A percentile compares a stretch with the other conserved stretches of the same genome.
These are phyloP conservation scores for Incurvaria masculella DNA, from an alignment of 2,888 invertebrate species.

Conservation along the genomic window DNA sequence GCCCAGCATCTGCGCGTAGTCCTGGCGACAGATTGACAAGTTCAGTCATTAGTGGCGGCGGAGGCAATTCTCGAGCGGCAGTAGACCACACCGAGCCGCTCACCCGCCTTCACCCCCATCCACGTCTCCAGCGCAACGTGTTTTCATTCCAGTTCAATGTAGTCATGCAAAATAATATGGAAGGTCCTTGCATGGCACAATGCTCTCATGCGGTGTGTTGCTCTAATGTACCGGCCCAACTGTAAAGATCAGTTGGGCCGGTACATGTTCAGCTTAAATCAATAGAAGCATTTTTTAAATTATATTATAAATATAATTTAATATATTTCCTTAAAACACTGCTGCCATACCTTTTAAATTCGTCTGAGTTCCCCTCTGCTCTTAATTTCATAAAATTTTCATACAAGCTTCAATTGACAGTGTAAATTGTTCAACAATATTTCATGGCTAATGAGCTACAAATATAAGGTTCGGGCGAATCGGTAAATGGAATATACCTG, in stretches of 20 bases:
- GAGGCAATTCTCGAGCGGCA: not conserved
- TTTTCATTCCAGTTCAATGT: not conserved
- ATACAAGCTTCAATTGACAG: not conserved
- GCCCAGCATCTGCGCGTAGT: slow-evolving; percentile 54
- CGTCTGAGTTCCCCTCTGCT: not conserved
- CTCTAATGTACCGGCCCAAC: not conserved
- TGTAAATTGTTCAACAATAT: not conserved
- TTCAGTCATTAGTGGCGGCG: slow-evolving; percentile 1
- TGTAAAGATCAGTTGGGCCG: not conserved
- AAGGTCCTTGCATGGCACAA: no score
- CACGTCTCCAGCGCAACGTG: no score
- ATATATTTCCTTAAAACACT: not conserved
- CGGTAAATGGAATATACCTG: no score
- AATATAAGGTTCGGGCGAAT: no score
- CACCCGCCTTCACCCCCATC: no score
- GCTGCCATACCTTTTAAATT: not conserved
- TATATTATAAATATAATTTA: not conserved
- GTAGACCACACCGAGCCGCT: no score
- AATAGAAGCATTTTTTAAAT: not conserved
- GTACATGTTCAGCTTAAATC: not conserved
- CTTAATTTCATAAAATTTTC: not conserved
- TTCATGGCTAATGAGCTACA: not conserved
- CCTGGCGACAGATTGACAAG: slow-evolving; percentile 34
- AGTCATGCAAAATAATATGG: not conserved
- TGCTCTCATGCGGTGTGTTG: not conserved